Conservation (phyloP, 2,888 invertebrate species). For the Aricia artaxerxes region DNA sequence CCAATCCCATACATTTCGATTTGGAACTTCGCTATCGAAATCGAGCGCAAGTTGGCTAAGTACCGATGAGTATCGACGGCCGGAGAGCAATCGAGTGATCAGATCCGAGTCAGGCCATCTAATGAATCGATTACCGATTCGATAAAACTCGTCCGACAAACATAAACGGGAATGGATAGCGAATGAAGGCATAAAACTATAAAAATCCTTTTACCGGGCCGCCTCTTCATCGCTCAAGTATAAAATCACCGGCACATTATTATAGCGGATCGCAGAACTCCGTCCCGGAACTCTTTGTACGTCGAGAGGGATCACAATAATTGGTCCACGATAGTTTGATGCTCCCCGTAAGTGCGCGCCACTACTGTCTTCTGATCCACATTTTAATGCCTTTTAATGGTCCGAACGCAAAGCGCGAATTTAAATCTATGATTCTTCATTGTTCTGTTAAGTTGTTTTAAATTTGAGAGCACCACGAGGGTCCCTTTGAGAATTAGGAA, state of each 20-base stretch:
- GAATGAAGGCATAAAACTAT: slow-evolving; percentile 52
- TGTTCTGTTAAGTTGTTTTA: slow-evolving; percentile 42
- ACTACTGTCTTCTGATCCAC: slow-evolving; percentile 49
- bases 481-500: slow-evolving; percentile 29
- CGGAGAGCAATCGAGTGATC: neutral
- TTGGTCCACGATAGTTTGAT: slow-evolving; percentile 47
- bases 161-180: slow-evolving; percentile 40
- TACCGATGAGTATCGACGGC: neutral
- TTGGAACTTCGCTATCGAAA: neutral
- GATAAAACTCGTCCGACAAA: slow-evolving; percentile 35
- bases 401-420: slow-evolving; percentile 43
- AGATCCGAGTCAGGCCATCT: neutral
- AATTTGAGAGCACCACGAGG: slow-evolving; percentile 39
- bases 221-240: slow-evolving; percentile 51
- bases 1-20: neutral
- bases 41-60: neutral
- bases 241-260: slow-evolving; percentile 51
- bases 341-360: slow-evolving; percentile 48
- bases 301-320: slow-evolving; percentile 42
- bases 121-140: slow-evolving; percentile 36
- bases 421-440: slow-evolving; percentile 43
- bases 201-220: slow-evolving; percentile 52
- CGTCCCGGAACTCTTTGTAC: slow-evolving; percentile 43
- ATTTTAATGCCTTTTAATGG: slow-evolving; percentile 50
- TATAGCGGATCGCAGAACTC: slow-evolving; percentile 43